These are phyloP conservation scores for Talpa occidentalis DNA, from an alignment of 2,113 vertebrate genomes.

Conservation along the genomic window DNA sequence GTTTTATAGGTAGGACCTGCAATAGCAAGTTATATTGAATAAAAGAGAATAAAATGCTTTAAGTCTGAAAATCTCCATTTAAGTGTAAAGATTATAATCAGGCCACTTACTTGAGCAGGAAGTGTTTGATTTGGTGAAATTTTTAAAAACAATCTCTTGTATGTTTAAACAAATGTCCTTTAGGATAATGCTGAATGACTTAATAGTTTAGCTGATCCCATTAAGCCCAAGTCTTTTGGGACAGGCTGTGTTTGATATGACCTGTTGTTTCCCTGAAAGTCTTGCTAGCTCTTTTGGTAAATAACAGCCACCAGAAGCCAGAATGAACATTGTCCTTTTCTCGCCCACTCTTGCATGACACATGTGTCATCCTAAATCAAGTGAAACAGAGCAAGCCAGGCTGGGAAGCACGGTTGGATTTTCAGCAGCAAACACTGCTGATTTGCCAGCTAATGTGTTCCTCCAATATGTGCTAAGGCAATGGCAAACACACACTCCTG, in stretches of 20 bases:
- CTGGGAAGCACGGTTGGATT: slow-evolving; percentile 67
- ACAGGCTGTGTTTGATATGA: slow-evolving; percentile 39
- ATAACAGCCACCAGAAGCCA: slow-evolving; percentile 44
- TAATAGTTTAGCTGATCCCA: not conserved
- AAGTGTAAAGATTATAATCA: not conserved
- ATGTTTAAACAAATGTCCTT: slow-evolving; percentile 52
- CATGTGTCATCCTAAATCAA: slow-evolving; percentile 59
- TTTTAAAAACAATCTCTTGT: slow-evolving; percentile 19
- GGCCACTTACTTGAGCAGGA: slow-evolving; percentile 7
- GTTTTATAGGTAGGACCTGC: not conserved
- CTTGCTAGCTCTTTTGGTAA: slow-evolving; percentile 54
- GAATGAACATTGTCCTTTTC: slow-evolving; percentile 21
- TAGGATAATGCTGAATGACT: not conserved
- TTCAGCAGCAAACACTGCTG: slow-evolving; percentile 56
- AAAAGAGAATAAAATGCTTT: not conserved
- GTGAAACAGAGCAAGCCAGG: slow-evolving; percentile 65
- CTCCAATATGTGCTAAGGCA: not conserved
- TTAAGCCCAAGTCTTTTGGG: not conserved
- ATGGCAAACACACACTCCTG: not conserved
- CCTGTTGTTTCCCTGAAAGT: not conserved
- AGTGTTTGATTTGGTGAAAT: slow-evolving; percentile 17
- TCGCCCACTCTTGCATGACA: not conserved
- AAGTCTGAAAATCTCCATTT: not conserved
- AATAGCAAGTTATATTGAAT: not conserved
- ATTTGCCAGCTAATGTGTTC: slow-evolving; percentile 44